These are phyloP conservation scores for Pristionchus fissidentatus DNA, from an alignment of 2,888 invertebrate species.

Conservation along the genomic window DNA sequence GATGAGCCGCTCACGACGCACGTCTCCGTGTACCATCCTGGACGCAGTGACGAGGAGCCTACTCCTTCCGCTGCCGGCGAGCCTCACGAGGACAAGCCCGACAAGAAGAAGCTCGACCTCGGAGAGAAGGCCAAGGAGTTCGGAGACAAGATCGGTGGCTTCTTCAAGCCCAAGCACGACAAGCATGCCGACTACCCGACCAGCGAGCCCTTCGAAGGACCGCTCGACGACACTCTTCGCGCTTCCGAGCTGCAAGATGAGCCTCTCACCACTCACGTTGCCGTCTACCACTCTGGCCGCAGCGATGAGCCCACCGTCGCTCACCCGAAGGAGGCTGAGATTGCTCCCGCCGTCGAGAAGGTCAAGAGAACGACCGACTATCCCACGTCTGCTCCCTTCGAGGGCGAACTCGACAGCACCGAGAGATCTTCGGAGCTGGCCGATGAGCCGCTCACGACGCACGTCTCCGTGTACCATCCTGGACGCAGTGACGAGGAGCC, in stretches of 20 bases:
- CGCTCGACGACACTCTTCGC: not conserved
- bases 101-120: slow-evolving; percentile 39
- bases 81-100: slow-evolving; percentile 9
- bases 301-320: not conserved
- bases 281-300: slow-evolving; percentile 31
- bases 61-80: not conserved
- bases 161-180: slow-evolving; percentile 40
- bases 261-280: not conserved
- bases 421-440: not conserved
- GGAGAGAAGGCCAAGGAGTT: slow-evolving; percentile 24
- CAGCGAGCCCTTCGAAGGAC: slow-evolving; percentile 17
- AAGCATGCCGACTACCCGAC: slow-evolving; percentile 29
- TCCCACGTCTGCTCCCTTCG: slow-evolving; percentile 16
- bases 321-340: not conserved
- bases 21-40: slow-evolving; percentile 30
- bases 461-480: slow-evolving; percentile 30
- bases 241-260: not conserved
- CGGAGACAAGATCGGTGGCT: slow-evolving; percentile 7
- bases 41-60: slow-evolving; percentile 12
- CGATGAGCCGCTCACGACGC: not conserved
- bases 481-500: slow-evolving; percentile 9
- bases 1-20: not conserved
- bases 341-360: not conserved
- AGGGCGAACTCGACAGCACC: not conserved
- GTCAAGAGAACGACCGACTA: slow-evolving; percentile 8